These are phyloP conservation scores for Galerucella pusilla DNA, from an alignment of 2,888 invertebrate species.

Conservation along the genomic window DNA sequence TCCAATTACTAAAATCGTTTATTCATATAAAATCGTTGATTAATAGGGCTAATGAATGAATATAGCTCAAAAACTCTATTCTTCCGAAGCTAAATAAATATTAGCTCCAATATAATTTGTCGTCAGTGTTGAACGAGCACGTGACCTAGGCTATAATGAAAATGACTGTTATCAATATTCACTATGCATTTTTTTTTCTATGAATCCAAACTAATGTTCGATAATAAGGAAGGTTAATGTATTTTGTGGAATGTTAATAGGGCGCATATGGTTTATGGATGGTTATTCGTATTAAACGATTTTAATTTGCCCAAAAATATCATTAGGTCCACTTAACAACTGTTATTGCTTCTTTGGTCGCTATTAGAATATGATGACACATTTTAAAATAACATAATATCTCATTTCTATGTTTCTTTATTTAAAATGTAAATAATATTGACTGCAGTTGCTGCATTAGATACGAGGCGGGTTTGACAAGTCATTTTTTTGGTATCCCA, in stretches of 20 bases:
- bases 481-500: too few relatives aligned
- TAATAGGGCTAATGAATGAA: too few relatives aligned
- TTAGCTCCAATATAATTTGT: background rate
- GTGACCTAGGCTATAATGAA: background rate
- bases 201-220: background rate
- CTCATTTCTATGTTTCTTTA: background rate
- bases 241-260: slow-evolving; percentile 6
- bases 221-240: background rate
- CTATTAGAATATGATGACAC: background rate
- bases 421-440: too few relatives aligned
- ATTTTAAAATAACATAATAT: background rate
- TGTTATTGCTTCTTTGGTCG: background rate
- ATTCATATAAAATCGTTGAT: too few relatives aligned
- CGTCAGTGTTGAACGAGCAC: background rate
- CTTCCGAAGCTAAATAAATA: too few relatives aligned
- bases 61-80: too few relatives aligned
- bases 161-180: background rate
- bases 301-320: background rate
- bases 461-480: too few relatives aligned
- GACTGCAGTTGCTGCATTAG: too few relatives aligned
- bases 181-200: background rate
- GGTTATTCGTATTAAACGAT: background rate
- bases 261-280: background rate
- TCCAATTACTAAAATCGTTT: too few relatives aligned
- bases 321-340: background rate